phyloP scores from a whole-genome alignment of 2,113 vertebrate species.

The Rhinopithecus roxellana region DNA sequence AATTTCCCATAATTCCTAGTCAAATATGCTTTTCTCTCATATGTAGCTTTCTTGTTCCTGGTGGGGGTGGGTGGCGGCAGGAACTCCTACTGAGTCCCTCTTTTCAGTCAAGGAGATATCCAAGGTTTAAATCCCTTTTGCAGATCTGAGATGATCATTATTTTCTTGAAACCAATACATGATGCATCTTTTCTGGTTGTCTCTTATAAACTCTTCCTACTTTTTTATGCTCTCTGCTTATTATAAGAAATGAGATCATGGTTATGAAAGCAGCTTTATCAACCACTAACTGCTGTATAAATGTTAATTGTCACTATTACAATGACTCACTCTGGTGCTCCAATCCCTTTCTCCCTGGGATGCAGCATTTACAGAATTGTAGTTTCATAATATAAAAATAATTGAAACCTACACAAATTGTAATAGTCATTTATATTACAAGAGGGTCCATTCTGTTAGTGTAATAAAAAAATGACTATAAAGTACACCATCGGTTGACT shows the following conservation, averaged over 20 bases:
- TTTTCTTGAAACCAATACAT: neutral
- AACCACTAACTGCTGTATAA: slow-evolving; percentile 21
- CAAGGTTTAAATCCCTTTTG: neutral
- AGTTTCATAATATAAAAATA: slow-evolving; percentile 32
- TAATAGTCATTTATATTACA: neutral
- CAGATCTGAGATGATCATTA: neutral
- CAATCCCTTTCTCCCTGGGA: neutral
- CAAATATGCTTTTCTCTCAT: neutral
- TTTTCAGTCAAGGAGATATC: neutral
- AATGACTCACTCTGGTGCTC: neutral
- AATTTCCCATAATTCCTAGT: neutral
- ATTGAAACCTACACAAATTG: neutral
- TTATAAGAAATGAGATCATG: slow-evolving; percentile 9
- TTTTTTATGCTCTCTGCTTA: neutral
- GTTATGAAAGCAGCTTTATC: slow-evolving; percentile 20
- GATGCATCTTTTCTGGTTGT: neutral
- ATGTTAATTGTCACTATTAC: slow-evolving; percentile 30
- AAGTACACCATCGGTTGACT: neutral
- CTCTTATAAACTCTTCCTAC: neutral
- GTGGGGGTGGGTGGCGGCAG: no score
- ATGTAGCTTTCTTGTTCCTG: neutral
- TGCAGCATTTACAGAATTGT: slow-evolving; percentile 47
- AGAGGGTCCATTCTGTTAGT: neutral
- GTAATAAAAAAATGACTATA: neutral
- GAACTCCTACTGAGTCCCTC: neutral